Base-by-base conservation (phyloP, 2,797 vertebrate genomes). In the Sebastolobus alascanus region DNA sequence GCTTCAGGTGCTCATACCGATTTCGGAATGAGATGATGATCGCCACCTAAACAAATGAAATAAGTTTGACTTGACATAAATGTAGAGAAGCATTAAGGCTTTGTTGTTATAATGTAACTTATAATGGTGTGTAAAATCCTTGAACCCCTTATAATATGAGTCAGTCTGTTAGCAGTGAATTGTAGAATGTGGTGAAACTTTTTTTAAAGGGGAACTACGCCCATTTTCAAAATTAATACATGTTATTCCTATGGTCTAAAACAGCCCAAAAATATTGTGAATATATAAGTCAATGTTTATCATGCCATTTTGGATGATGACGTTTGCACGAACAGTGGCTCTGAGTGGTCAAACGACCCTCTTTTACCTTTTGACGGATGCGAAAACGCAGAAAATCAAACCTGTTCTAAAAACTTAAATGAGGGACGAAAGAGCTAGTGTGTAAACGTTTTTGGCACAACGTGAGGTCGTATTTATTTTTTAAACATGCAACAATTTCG, bases 1-100 rank as follows among this genome's bases (percentile, higher is more conserved):
- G 95, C 0, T 92, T 96, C 0, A 98, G 96, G 81, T 98, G 97
- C 81, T 97, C 96, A 0, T 97, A 93, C 0, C 97, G 96, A 84
- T 98, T 97, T 86, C 97, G 95, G 90, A 98, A 98, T 4, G 97
- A 96, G 79, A 98, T 95, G 37, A 98, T 95, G 89, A 98, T 93
- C 0, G 97, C 97, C 85, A 98, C 97, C 94, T 94, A 38, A 38
- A 76, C 31, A 75, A 58, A 68, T 8, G 0, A 50, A 50, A 54
- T 58, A 9, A 38, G 3, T 60, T 40, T 31, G 8, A 20, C 38
- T 59, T 33, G 25, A 14, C 2, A 18, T 11, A 18, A 16, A 40
- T 33, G 2, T 4, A 38, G 14, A 38, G 13, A 64, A 9, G 20
- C 18, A 25, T 37, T 14, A 20, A 27, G 11, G 3, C 29, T 22